Conservation (phyloP, 2,113 vertebrate species). For the Speoplatyrhinus poulsoni region DNA sequence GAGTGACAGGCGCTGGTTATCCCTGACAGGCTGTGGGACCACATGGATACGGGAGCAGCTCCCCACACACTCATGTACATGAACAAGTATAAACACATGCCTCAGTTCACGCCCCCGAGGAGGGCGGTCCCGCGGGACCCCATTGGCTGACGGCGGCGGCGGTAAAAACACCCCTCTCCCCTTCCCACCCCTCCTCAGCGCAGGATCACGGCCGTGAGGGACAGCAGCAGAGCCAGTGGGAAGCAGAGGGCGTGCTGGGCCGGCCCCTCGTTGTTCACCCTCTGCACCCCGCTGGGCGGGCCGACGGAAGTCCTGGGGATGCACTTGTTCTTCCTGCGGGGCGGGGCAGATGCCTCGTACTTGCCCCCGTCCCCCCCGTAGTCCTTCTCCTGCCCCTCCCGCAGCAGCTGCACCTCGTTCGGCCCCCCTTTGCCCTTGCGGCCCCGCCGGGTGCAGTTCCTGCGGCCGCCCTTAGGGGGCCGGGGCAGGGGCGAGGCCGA, state of each 20-base stretch:
- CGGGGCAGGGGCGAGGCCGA: constrained; percentile 63
- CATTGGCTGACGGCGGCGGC: constrained; percentile 33
- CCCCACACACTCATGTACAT: constrained; percentile 50
- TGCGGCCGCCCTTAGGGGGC: constrained; percentile 72
- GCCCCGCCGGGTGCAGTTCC: constrained; percentile 86
- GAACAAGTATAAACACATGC: constrained; percentile 46
- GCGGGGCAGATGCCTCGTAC: constrained; percentile 63
- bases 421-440: constrained; percentile 77
- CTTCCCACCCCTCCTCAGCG: constrained; percentile 82
- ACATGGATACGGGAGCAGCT: constrained; percentile 39
- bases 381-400: constrained; percentile 73
- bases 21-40: constrained; percentile 45
- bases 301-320: constrained; percentile 84
- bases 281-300: constrained; percentile 90
- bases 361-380: constrained; percentile 63
- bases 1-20: constrained; percentile 42
- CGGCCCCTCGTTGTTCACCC: constrained; percentile 73
- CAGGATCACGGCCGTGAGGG: constrained; percentile 75
- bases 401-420: constrained; percentile 77
- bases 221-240: constrained; percentile 73
- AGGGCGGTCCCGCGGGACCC: constrained; percentile 42
- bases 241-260: constrained; percentile 44
- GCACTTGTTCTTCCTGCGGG: constrained; percentile 90
- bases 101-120: constrained; percentile 57
- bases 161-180: constrained; percentile 18